A percentile compares a stretch with the other conserved stretches of the same genome.
phyloP scores from a whole-genome alignment of 1,140 invertebrate species.

The Nephila pilipes region DNA sequence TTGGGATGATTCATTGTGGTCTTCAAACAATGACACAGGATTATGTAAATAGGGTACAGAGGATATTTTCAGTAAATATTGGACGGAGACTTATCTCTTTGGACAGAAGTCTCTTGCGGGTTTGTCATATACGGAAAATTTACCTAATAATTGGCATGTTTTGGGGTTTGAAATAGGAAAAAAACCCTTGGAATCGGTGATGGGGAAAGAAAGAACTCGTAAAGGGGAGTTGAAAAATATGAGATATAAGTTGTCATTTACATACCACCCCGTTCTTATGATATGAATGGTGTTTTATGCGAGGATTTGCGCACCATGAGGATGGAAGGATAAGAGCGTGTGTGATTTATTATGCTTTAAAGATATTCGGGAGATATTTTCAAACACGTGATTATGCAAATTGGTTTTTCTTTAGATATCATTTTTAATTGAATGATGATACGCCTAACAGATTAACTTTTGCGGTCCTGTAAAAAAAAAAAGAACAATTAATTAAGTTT shows the following conservation, averaged over 20 bases:
- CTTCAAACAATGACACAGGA: conserved; percentile 67
- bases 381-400: not conserved
- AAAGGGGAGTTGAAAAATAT: conserved; percentile 41
- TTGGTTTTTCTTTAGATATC: too few relatives aligned
- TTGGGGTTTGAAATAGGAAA: conserved; percentile 53
- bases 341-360: not conserved
- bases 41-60: conserved; percentile 72
- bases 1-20: conserved; percentile 65
- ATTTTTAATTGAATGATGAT: too few relatives aligned
- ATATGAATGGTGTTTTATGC: not conserved
- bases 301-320: not conserved
- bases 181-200: not conserved
- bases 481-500: too few relatives aligned
- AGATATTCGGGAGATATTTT: not conserved
- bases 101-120: conserved; percentile 6
- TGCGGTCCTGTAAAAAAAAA: too few relatives aligned
- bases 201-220: too few relatives aligned
- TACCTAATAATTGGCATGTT: conserved; percentile 62
- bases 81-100: conserved; percentile 51
- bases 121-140: conserved; percentile 38
- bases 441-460: too few relatives aligned
- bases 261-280: not conserved
- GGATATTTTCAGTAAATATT: conserved; percentile 70
- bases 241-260: not conserved
- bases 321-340: not conserved